These are phyloP conservation scores for Phengaris arion DNA, from an alignment of 2,888 invertebrate genomes.

Conservation along the genomic window DNA sequence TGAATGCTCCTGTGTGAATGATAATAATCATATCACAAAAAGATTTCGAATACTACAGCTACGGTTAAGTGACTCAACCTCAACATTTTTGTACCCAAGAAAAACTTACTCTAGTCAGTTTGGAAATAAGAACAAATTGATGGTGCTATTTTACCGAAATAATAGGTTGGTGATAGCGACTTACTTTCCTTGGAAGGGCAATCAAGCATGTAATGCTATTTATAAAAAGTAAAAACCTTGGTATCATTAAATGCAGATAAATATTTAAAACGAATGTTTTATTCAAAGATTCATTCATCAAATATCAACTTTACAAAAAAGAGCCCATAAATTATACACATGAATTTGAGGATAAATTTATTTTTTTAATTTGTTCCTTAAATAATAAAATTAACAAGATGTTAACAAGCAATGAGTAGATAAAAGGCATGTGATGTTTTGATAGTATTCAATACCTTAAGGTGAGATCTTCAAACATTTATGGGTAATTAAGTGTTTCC, in stretches of 20 bases:
- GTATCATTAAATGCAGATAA: not conserved
- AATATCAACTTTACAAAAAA: not conserved
- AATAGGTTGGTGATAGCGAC: not conserved
- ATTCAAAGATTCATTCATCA: no score
- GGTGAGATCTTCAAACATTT: conserved; percentile 12
- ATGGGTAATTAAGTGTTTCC: not conserved
- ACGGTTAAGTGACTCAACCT: no score
- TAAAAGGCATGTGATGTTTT: conserved; percentile 27
- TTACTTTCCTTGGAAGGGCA: not conserved
- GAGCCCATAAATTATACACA: not conserved
- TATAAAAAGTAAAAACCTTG: not conserved
- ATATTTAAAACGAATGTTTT: no score
- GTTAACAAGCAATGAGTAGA: conserved; percentile 21
- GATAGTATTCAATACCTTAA: not conserved
- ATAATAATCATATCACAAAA: no score
- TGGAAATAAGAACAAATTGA: no score
- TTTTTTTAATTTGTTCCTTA: conserved; percentile 32
- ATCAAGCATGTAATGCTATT: not conserved
- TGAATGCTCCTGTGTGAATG: no score
- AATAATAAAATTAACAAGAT: conserved; percentile 27
- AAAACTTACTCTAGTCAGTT: no score
- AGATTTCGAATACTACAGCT: no score
- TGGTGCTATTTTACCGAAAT: not conserved
- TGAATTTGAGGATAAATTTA: conserved; percentile 18
- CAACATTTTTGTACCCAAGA: no score